Conservation (phyloP, 2,888 invertebrate species). For the Neocrepidodera transversa region DNA sequence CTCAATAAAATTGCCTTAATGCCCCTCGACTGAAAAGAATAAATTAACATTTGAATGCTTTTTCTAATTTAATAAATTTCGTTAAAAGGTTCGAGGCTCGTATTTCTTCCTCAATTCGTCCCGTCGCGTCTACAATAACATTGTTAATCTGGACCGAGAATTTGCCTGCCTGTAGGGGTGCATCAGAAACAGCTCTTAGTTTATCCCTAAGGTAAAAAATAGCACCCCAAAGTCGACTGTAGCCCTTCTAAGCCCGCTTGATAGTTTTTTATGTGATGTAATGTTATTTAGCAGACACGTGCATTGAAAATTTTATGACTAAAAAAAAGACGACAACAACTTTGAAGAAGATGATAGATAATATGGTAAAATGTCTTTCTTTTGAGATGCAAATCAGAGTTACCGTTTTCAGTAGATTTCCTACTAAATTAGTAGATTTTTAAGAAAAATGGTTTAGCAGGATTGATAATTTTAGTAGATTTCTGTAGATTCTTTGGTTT, state of each 20-base stretch:
- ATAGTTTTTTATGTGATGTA: conserved; percentile 31
- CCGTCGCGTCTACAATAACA: conserved; percentile 9
- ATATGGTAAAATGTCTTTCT: not conserved
- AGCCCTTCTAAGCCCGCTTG: conserved; percentile 25
- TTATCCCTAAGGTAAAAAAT: conserved; percentile 39
- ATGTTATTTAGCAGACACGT: conserved; percentile 38
- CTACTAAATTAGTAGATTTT: too few relatives aligned
- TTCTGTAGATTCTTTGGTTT: too few relatives aligned
- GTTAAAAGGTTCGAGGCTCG: conserved; percentile 46
- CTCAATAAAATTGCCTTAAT: conserved; percentile 30
- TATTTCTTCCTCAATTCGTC: conserved; percentile 43
- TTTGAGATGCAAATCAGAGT: not conserved
- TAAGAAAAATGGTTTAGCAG: too few relatives aligned
- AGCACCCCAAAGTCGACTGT: conserved; percentile 19
- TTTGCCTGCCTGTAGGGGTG: conserved; percentile 40
- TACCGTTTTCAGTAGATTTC: too few relatives aligned
- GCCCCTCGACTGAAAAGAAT: conserved; percentile 32
- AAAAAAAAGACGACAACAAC: not conserved
- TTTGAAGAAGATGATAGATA: not conserved
- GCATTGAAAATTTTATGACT: conserved; percentile 22
- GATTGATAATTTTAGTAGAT: too few relatives aligned
- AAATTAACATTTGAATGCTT: conserved; percentile 47
- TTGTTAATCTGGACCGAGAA: conserved; percentile 42
- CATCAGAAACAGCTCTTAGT: conserved; percentile 29
- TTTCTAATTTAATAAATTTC: conserved; percentile 46